Conservation (phyloP, 2,888 invertebrate genomes). For the Tiliacea citrago region DNA sequence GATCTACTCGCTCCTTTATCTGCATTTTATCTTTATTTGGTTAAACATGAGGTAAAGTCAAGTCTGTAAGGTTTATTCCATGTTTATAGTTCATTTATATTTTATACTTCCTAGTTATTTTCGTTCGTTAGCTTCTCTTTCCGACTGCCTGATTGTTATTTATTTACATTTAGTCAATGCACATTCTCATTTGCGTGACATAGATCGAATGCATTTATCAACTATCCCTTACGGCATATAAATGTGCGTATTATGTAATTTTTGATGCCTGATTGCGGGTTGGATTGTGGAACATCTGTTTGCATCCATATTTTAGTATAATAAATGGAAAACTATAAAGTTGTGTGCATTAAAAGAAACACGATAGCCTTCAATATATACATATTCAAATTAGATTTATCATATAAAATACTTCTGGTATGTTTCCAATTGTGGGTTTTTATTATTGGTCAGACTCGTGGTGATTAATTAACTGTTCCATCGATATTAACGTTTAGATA, state of each 20-base stretch:
- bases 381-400: constrained; percentile 52
- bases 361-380: constrained; percentile 28
- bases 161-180: constrained; percentile 43
- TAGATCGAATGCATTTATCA: constrained; percentile 50
- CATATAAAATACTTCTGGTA: constrained; percentile 32
- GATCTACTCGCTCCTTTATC: background rate
- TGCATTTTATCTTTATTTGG: constrained; percentile 9
- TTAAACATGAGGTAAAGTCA: constrained; percentile 16
- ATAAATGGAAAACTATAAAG: constrained; percentile 24
- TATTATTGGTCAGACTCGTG: constrained; percentile 30
- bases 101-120: constrained; percentile 37
- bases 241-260: constrained; percentile 56
- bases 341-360: constrained; percentile 7
- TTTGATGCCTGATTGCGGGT: constrained; percentile 34
- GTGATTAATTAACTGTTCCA: constrained; percentile 59
- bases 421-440: constrained; percentile 18
- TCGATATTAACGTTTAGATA: constrained; percentile 59
- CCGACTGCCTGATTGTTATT: constrained; percentile 48
- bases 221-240: constrained; percentile 53
- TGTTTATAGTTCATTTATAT: constrained; percentile 30
- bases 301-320: constrained; percentile 45
- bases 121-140: constrained; percentile 43
- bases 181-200: constrained; percentile 57
- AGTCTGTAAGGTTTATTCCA: constrained; percentile 12
- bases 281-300: constrained; percentile 42